Percentiles rank a stretch among this genome's conserved stretches.
Evolutionary conservation across 2,888 invertebrate genomes (phyloP).

Genomic region (Lithophane leautieri): DNA sequence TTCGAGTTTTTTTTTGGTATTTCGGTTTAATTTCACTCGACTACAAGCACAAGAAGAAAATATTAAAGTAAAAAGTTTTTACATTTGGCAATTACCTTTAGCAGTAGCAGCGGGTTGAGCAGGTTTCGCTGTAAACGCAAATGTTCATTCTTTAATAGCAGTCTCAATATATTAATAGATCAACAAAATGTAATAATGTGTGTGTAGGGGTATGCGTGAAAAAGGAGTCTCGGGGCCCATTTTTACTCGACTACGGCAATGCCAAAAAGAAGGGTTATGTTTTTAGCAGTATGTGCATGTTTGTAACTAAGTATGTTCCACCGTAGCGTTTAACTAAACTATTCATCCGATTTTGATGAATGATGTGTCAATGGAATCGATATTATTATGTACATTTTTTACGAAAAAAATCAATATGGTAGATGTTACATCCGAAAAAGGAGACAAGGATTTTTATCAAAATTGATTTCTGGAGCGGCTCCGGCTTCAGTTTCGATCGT

Average conservation of each 20-base stretch:
- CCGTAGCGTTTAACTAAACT: no score
- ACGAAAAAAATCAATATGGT: not conserved
- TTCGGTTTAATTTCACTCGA: not conserved
- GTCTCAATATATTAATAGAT: not conserved
- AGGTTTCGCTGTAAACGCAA: conserved; percentile 29
- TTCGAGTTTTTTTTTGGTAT: not conserved
- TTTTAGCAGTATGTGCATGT: not conserved
- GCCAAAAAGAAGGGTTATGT: not conserved
- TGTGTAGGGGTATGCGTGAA: not conserved
- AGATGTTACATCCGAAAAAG: not conserved
- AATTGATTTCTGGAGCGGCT: no score
- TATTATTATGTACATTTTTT: not conserved
- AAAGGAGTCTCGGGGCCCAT: not conserved
- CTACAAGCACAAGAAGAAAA: not conserved
- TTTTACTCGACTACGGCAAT: not conserved
- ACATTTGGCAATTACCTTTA: conserved; percentile 23
- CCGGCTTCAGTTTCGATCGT: no score
- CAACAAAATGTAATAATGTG: conserved; percentile 1
- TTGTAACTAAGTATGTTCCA: not conserved
- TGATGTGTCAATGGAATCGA: not conserved
- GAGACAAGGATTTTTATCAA: no score
- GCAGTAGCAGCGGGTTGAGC: not conserved
- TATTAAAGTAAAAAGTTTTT: not conserved
- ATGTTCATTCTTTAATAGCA: not conserved
- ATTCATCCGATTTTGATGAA: not conserved